Percentiles rank a stretch among this genome's conserved stretches.
Conservation (phyloP, 2,113 vertebrate genomes). For the Zosterops borbonicus region DNA sequence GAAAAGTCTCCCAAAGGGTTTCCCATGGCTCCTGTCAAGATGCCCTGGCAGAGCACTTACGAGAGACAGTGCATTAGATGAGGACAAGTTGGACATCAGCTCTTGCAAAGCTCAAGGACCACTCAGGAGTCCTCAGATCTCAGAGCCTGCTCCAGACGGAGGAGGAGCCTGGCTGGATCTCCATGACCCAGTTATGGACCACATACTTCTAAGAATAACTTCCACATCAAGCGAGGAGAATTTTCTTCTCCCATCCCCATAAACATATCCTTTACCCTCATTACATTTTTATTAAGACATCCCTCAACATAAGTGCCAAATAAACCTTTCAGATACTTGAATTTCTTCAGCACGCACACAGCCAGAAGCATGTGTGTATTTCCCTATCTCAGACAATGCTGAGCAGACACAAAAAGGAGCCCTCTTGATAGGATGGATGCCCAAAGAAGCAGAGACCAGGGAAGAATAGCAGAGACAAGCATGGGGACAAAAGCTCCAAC, state of each 20-base stretch:
- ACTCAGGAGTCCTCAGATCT: not conserved
- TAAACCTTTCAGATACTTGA: not conserved
- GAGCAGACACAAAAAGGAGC: constrained; percentile 26
- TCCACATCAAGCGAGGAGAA: constrained; percentile 18
- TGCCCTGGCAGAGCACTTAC: rapidly evolving
- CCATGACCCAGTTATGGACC: constrained; percentile 56
- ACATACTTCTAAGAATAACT: constrained; percentile 59
- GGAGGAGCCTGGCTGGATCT: constrained; percentile 54
- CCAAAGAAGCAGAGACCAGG: not conserved
- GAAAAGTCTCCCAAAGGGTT: not conserved
- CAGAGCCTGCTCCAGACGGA: constrained; percentile 3
- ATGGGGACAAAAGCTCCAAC: not conserved
- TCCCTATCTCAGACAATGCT: not conserved
- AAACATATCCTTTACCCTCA: constrained; percentile 45
- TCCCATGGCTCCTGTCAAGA: rapidly evolving
- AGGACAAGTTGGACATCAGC: rapidly evolving
- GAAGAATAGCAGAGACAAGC: not conserved
- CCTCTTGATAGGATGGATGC: not conserved
- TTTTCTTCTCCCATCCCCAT: not conserved
- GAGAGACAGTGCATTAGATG: rapidly evolving
- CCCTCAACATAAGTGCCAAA: not conserved
- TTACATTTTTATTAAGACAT: constrained; percentile 23
- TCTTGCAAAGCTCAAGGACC: not conserved
- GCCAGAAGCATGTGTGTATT: not conserved
- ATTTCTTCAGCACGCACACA: not conserved